Base-by-base conservation (phyloP, 2,888 invertebrate species). In the Abrostola triplasia region DNA sequence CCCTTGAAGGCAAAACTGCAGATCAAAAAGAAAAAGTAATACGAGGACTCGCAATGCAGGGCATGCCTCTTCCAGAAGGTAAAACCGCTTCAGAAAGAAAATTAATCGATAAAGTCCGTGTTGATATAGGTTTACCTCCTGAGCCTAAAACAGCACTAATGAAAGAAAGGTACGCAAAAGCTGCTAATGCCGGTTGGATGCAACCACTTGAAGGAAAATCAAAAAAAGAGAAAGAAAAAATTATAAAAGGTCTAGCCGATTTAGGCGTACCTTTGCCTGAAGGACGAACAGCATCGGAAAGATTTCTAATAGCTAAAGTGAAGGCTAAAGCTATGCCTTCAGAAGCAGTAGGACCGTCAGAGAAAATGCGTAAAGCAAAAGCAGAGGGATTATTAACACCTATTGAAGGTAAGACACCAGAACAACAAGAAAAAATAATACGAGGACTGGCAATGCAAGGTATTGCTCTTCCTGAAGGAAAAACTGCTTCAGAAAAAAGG, bases 121-220 rank as follows among this genome's bases (percentile, higher is more conserved):
- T 58, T 6, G 81, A 84, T 10, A 6, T 82, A 9, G 83, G 83
- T 5, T 52, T 84, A 24, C 84, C 84, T 9, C 81, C 81, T 0
- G 79, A 81, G 51, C 82, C 84, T 0, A 79, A 79, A 70, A 77
- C 81, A 0, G 5, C 73, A 36, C 58, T 75, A 12, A 65, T 75
- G 64, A 82, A 74, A 73, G 71, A 72, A 59, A 79, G 78, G 53
- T 64, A 76, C 63, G 56, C 74, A n/a, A 77, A 79, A 54, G 82
- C 84, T 36, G 37, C 64, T 12, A 76, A 67, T n/a, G 82, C 77
- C 13, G 84, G 76, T 6, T 40, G 80, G 6, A 65, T 78, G 10
- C 67, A 69, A 0, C 85, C 84, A 0, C 47, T 85, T n/a, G 82
- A 83, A 74, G 83, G 84, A 0, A 85, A 84, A 66, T 42, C 81